Evolutionary conservation across 2,888 invertebrate genomes (phyloP).

Genomic region (Alviniconcha strummeri): DNA sequence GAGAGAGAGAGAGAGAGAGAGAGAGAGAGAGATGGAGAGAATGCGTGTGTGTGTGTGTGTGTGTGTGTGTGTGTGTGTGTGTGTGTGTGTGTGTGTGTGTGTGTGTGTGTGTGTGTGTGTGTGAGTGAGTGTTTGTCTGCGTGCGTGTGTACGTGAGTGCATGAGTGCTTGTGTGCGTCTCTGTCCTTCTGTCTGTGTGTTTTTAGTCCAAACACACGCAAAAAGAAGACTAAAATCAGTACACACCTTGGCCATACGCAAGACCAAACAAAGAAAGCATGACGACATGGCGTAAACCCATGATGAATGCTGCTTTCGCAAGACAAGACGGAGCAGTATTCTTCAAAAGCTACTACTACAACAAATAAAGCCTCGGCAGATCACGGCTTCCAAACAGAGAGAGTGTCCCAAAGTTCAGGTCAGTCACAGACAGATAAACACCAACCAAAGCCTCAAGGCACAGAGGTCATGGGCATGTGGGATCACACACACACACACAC

Average conservation of each 20-base stretch:
- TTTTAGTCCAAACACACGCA: too few relatives aligned
- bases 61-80: slow-evolving; percentile 6
- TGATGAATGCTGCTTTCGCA: neutral
- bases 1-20: too few relatives aligned
- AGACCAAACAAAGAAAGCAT: too few relatives aligned
- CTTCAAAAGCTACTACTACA: neutral
- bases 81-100: slow-evolving; percentile 2
- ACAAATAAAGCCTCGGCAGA: neutral
- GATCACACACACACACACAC: neutral
- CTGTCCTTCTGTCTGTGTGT: neutral
- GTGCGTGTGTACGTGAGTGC: neutral
- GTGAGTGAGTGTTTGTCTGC: neutral
- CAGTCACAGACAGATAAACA: neutral
- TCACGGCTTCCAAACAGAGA: neutral
- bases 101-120: slow-evolving; percentile 11
- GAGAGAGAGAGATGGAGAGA: too few relatives aligned
- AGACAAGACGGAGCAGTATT: neutral
- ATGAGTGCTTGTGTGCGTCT: neutral
- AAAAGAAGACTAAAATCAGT: too few relatives aligned
- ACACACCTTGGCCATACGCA: too few relatives aligned
- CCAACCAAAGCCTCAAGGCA: neutral
- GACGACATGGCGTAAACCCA: neutral
- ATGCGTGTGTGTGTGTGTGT: neutral
- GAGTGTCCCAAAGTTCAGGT: neutral
- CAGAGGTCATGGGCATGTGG: neutral